Evolutionary conservation across 2,888 invertebrate genomes (phyloP).

Genomic region (Cosmia trapezina): DNA sequence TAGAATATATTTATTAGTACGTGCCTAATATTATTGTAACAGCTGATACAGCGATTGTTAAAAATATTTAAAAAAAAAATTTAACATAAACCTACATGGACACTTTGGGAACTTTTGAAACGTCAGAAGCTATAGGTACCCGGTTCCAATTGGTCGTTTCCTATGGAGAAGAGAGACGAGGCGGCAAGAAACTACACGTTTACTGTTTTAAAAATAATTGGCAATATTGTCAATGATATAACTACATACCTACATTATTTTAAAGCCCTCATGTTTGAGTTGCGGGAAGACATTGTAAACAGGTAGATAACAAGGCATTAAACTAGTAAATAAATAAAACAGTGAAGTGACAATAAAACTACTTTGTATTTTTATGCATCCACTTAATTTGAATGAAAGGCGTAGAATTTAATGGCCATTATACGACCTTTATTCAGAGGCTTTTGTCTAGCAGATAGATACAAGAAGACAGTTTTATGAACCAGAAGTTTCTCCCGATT

Average conservation of each 20-base stretch:
- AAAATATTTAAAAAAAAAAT: neutral
- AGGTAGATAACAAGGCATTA: constrained; percentile 9
- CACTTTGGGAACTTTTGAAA: neutral
- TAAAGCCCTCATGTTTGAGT: neutral
- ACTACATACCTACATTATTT: neutral
- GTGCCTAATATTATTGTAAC: neutral
- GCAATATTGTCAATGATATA: neutral
- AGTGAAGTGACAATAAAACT: constrained; percentile 13
- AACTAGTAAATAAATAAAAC: constrained; percentile 21
- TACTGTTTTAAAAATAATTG: neutral
- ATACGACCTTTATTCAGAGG: neutral
- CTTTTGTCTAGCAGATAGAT: neutral
- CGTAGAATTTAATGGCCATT: neutral
- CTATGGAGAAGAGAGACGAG: neutral
- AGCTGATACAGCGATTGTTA: neutral
- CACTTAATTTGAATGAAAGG: constrained; percentile 14
- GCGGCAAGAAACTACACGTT: neutral
- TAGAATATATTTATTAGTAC: constrained; percentile 10
- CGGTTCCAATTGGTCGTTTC: neutral
- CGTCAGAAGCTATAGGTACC: neutral
- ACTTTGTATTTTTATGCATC: constrained; percentile 46
- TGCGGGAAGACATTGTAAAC: constrained; percentile 6
- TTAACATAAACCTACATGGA: neutral
- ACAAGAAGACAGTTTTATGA: constrained; percentile 7
- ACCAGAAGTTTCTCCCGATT: neutral